Evolutionary conservation across 2,113 vertebrate species (phyloP).

Genomic region (Nipponia nippon): DNA sequence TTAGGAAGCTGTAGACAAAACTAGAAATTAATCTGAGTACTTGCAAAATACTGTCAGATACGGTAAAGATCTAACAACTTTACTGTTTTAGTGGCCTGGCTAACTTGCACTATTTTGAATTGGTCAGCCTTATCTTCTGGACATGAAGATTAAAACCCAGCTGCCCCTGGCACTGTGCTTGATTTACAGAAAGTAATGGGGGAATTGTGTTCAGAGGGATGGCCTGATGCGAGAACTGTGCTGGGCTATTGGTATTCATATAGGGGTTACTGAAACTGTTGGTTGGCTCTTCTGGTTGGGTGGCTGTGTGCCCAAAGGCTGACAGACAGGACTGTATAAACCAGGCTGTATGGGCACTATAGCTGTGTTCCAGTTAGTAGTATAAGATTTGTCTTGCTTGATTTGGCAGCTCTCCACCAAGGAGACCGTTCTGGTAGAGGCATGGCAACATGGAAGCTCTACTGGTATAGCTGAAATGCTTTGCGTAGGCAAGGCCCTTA

Average conservation of each 20-base stretch:
- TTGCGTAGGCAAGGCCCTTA: slow-evolving; percentile 53
- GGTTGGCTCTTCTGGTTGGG: background rate
- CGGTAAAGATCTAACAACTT: background rate
- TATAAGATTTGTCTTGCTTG: background rate
- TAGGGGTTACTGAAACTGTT: background rate
- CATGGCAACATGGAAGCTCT: slow-evolving; percentile 19
- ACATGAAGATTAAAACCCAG: background rate
- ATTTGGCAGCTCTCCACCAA: background rate
- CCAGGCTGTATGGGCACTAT: background rate
- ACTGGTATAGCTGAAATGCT: background rate
- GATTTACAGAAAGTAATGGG: background rate
- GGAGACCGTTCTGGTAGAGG: background rate
- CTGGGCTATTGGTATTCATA: fast-evolving
- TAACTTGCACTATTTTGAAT: background rate
- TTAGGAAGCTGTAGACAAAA: background rate
- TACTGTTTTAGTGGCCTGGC: background rate
- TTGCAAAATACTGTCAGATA: background rate
- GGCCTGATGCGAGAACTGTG: background rate
- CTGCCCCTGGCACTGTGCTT: background rate
- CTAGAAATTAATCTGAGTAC: background rate
- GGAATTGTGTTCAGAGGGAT: background rate
- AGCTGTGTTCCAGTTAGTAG: background rate
- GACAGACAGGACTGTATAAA: fast-evolving
- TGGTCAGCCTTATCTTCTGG: background rate
- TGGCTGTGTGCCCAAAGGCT: background rate